Evolutionary conservation across 1,140 invertebrate species (phyloP), one percentile per base, ranked within the genome.

Genomic region (Saxidomus purpurata): DNA sequence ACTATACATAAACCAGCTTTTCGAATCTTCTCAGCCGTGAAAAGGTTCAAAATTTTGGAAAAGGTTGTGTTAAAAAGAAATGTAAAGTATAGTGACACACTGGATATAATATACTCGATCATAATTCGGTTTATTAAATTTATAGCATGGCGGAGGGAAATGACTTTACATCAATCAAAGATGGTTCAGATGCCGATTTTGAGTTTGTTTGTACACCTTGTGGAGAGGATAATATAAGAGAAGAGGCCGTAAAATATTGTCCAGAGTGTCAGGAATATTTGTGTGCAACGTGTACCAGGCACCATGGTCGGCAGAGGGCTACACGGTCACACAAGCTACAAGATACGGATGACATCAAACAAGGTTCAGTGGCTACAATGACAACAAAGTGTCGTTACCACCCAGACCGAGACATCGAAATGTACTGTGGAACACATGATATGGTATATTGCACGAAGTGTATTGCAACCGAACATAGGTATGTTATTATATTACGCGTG

Each of bases 401-500:
- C n/a, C 36, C 69, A 25, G 69, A 74, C 9, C 69, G 36, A 11
- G 40, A 74, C 28, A 74, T 74, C n/a, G 63, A 80, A 55, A 25
- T 67, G 28, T 67, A 38, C 38, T 80, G 74, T 59, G n/a, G 8
- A 13, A 40, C 36, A n/a, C 69, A 74, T 40, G 69, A 74, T 25
- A 74, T 74, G 67, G 67, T 69, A 1, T 69, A 69, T 19, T 69
- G 67, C 25, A 38, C 67, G 1, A 15, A 22, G 3, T 69, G 67
- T 38, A 69, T 69, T 69, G 67, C 67, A 15, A 69, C 25, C 9
- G 67, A 69, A 34, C 67, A 69, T 25, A 69, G 67, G 67, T 69
- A 69, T 11, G 67, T 69, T 9, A n/a, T 61, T n/a, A n/a, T n/a
- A n/a, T n/a, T n/a, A n/a, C n/a, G n/a, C n/a, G n/a, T n/a, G n/a